phyloP scores from a whole-genome alignment of 2,113 vertebrate genomes.

The Leptobrachium leishanense region DNA sequence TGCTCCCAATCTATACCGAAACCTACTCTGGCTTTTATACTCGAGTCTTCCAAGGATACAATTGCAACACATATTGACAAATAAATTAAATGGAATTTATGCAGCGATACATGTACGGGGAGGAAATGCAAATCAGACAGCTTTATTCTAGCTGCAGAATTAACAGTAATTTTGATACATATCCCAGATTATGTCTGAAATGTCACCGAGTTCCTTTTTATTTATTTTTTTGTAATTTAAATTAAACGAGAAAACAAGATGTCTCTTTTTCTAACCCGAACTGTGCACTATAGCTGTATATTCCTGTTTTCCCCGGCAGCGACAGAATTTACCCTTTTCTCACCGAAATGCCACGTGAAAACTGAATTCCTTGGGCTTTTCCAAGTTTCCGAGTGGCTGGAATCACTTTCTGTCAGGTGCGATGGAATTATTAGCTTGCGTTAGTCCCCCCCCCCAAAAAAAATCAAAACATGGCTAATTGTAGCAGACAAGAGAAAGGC shows the following conservation, averaged over 20 bases:
- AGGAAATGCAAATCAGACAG: background rate
- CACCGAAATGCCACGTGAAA: background rate
- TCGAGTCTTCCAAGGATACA: background rate
- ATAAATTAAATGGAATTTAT: slow-evolving; percentile 2
- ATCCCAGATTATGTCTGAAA: slow-evolving; percentile 1
- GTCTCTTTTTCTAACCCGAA: background rate
- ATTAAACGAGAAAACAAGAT: background rate
- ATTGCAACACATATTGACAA: background rate
- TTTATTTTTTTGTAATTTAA: background rate
- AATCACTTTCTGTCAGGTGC: background rate
- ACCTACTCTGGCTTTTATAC: background rate
- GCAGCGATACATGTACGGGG: background rate
- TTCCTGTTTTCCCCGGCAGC: background rate
- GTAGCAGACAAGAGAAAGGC: background rate
- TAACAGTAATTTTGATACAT: slow-evolving; percentile 4
- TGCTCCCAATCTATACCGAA: background rate
- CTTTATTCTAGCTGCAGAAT: background rate
- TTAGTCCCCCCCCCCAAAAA: background rate
- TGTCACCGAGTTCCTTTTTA: background rate
- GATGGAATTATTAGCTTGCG: background rate
- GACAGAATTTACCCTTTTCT: background rate
- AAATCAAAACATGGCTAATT: background rate
- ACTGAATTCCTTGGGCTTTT: background rate
- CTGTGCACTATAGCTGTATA: background rate
- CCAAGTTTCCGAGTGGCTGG: background rate